These are phyloP conservation scores for Cydia pomonella DNA, from an alignment of 1,140 invertebrate species.

Conservation along the genomic window DNA sequence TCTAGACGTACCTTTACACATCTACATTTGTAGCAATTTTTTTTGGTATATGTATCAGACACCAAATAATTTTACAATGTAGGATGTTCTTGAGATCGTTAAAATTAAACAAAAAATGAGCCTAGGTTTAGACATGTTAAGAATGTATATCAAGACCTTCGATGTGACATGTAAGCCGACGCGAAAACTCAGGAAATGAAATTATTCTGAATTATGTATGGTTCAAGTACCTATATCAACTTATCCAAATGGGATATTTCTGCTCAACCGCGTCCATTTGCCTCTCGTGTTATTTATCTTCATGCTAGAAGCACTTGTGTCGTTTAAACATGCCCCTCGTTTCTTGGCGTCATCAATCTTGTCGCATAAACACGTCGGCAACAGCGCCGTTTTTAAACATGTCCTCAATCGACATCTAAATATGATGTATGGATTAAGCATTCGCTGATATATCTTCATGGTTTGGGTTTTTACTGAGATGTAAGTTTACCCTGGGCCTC, in stretches of 20 bases:
- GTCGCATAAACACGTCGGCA: conserved; percentile 16
- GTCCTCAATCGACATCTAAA: conserved; percentile 13
- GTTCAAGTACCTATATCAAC: conserved; percentile 14
- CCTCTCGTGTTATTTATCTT: background rate
- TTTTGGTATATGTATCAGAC: too few species aligned
- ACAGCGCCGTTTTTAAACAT: conserved; percentile 25
- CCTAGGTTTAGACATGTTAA: background rate
- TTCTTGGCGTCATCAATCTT: conserved; percentile 27
- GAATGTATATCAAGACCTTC: background rate
- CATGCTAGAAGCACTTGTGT: conserved; percentile 8
- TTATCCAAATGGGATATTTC: conserved; percentile 17
- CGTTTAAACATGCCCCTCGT: conserved; percentile 5
- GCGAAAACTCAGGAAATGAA: background rate
- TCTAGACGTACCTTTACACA: too few species aligned
- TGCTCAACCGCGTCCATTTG: conserved; percentile 11
- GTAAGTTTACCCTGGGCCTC: too few species aligned
- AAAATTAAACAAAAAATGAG: too few species aligned
- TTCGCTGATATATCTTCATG: background rate
- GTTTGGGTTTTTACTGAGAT: background rate
- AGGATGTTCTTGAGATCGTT: too few species aligned
- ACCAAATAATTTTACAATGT: too few species aligned
- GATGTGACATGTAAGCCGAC: background rate
- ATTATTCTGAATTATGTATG: background rate
- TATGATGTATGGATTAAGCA: conserved; percentile 19
- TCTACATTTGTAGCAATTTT: too few species aligned